Percentiles rank a stretch among this genome's conserved stretches.
Conservation (phyloP, 1,140 invertebrate genomes). For the Drosophila lini region DNA sequence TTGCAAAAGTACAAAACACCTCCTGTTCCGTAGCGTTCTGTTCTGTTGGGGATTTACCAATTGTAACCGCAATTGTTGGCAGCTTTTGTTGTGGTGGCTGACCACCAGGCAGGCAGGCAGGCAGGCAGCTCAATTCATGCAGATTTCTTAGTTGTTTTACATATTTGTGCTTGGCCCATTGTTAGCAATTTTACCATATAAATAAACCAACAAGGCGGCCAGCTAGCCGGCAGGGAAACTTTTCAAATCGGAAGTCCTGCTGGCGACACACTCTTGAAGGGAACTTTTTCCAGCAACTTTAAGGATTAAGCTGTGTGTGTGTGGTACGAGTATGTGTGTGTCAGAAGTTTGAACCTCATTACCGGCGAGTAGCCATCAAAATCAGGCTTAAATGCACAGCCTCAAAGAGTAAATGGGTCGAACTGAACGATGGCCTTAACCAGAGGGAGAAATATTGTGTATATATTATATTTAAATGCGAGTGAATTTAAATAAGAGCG, state of each 20-base stretch:
- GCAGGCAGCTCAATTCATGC: conserved; percentile 38
- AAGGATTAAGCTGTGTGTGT: conserved; percentile 9
- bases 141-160: conserved; percentile 35
- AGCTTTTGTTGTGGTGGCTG: conserved; percentile 37
- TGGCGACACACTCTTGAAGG: conserved; percentile 15
- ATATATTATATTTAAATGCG: conserved; percentile 14
- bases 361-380: conserved; percentile 31
- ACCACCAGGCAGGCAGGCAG: conserved; percentile 16
- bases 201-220: conserved; percentile 7
- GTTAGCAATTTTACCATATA: conserved; percentile 14
- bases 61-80: conserved; percentile 55
- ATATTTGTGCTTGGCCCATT: conserved; percentile 26
- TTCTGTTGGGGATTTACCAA: conserved; percentile 38
- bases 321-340: background rate
- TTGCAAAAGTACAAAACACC: conserved; percentile 31
- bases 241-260: conserved; percentile 39
- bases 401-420: conserved; percentile 22
- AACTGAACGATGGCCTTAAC: background rate
- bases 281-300: background rate
- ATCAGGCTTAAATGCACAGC: background rate
- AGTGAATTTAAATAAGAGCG: background rate
- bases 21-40: background rate
- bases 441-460: background rate
- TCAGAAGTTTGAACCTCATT: conserved; percentile 36
- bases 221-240: conserved; percentile 23